A percentile compares a stretch with the other conserved stretches of the same genome.
Conservation (phyloP, 64 coral and sea anemone species). For the Stylophora pistillata region DNA sequence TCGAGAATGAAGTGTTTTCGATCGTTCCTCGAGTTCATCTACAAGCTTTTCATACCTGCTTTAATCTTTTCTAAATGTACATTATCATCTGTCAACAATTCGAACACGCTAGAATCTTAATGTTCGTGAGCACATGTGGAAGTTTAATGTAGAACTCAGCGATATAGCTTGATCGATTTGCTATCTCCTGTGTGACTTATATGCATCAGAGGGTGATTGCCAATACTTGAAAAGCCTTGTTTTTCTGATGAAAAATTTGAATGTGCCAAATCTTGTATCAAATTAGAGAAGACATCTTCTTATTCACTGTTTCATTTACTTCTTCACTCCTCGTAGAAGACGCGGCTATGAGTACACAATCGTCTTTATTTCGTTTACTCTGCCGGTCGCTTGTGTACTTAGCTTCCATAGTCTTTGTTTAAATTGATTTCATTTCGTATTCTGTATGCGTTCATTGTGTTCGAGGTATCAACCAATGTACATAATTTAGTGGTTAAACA, state of each 20-base stretch:
- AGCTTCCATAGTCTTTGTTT: slow-evolving; percentile 1
- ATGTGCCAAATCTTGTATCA: not conserved
- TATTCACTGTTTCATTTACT: not conserved
- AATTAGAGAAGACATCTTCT: not conserved
- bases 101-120: not conserved
- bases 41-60: not conserved
- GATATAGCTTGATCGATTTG: not conserved
- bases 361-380: not conserved
- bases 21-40: not conserved
- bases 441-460: slow-evolving; percentile 19
- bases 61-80: slow-evolving; percentile 30
- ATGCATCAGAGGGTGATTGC: not conserved
- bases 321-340: not conserved
- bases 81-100: slow-evolving; percentile 44
- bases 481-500: slow-evolving; percentile 5
- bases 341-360: not conserved
- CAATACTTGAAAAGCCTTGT: not conserved
- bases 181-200: not conserved
- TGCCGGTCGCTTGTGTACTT: slow-evolving; percentile 26
- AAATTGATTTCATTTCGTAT: slow-evolving; percentile 10
- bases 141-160: not conserved
- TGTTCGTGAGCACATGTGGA: not conserved
- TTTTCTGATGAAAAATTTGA: not conserved
- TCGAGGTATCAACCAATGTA: slow-evolving; percentile 7
- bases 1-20: not conserved